These are phyloP conservation scores for Clavelina lepadiformis DNA, from an alignment of 23 tunicate species.

Conservation along the genomic window DNA sequence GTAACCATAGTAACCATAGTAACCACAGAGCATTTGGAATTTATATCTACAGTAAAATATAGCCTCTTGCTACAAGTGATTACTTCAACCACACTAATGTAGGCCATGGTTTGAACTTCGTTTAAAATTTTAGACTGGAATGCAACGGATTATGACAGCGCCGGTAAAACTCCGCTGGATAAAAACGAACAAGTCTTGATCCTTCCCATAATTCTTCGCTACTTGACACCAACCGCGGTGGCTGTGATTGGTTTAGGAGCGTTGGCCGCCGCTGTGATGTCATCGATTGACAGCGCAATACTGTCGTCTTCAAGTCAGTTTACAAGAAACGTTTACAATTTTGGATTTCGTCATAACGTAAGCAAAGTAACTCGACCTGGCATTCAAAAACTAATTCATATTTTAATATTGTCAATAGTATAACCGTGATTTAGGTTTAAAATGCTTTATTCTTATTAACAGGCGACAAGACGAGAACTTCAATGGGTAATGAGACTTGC, in stretches of 20 bases:
- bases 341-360: constrained; percentile 34
- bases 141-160: constrained; percentile 18
- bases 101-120: too few species aligned
- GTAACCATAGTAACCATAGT: too few species aligned
- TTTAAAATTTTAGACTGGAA: constrained; percentile 51
- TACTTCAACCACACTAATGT: too few species aligned
- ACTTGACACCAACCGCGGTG: constrained; percentile 53
- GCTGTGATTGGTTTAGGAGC: constrained; percentile 66
- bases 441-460: not conserved
- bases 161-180: constrained; percentile 26
- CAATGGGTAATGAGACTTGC: constrained; percentile 57
- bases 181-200: constrained; percentile 18
- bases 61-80: too few species aligned
- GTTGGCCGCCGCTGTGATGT: constrained; percentile 77
- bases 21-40: too few species aligned
- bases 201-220: constrained; percentile 59
- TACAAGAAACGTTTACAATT: constrained; percentile 47
- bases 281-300: constrained; percentile 64
- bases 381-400: too few species aligned
- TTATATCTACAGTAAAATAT: too few species aligned
- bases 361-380: too few species aligned
- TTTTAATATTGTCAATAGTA: too few species aligned
- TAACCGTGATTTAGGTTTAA: too few species aligned
- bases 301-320: constrained; percentile 69
- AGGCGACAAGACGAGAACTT: constrained; percentile 44